These are phyloP conservation scores for Strix aluco DNA, from an alignment of 2,113 vertebrate species.

Conservation along the genomic window DNA sequence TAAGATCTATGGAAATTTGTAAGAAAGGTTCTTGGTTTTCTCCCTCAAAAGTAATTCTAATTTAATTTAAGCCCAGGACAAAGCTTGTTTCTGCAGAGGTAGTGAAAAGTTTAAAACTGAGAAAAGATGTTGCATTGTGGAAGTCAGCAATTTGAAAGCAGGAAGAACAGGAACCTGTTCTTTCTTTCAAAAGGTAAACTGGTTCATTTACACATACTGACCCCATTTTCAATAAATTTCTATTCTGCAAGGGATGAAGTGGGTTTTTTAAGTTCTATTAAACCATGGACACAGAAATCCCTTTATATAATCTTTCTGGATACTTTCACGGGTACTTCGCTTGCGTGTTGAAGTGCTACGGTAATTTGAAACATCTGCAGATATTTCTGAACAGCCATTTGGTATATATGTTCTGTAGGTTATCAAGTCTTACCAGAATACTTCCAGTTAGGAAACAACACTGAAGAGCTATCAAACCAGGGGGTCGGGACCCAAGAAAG, in stretches of 20 bases:
- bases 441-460: background rate
- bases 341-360: background rate
- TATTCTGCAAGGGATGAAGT: background rate
- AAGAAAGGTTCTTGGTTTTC: background rate
- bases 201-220: background rate
- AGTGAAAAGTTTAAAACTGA: background rate
- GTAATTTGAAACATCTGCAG: background rate
- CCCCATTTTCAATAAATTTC: background rate
- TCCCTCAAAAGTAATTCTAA: background rate
- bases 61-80: slow-evolving; percentile 5
- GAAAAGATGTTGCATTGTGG: background rate
- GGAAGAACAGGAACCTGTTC: background rate
- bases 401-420: background rate
- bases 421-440: no score
- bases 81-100: background rate
- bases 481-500: background rate
- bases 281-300: background rate
- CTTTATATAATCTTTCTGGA: background rate
- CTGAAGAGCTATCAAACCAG: background rate
- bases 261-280: background rate
- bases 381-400: background rate
- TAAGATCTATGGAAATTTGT: slow-evolving; percentile 27
- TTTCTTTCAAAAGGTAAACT: background rate
- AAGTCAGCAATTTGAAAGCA: background rate
- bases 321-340: background rate